These are phyloP conservation scores for Drosophila suzukii DNA, from an alignment of 1,140 invertebrate species.

Conservation along the genomic window DNA sequence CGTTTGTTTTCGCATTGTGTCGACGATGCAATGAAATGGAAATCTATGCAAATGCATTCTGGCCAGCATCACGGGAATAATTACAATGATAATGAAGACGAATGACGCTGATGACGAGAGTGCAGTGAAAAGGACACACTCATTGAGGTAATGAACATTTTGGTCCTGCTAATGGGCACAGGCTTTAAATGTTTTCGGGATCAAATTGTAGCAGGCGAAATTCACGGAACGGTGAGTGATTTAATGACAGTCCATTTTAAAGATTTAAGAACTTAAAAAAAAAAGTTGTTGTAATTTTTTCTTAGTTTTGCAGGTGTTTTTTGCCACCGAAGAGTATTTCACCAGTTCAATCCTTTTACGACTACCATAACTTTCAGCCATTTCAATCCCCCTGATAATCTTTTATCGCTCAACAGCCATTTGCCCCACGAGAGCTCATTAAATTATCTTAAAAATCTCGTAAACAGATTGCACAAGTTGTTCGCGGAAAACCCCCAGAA, in stretches of 20 bases:
- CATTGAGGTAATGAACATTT: slow-evolving; percentile 18
- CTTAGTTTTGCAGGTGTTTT: too few relatives aligned
- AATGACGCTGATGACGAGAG: slow-evolving; percentile 14
- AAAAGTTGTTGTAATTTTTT: too few relatives aligned
- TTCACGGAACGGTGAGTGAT: neutral
- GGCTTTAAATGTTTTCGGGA: slow-evolving; percentile 3
- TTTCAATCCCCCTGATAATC: slow-evolving; percentile 9
- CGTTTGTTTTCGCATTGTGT: slow-evolving; percentile 51
- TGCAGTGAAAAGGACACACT: slow-evolving; percentile 9
- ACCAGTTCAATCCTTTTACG: slow-evolving; percentile 10
- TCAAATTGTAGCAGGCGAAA: too few relatives aligned
- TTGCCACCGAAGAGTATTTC: neutral
- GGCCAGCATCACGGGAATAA: slow-evolving; percentile 41
- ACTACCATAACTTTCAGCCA: slow-evolving; percentile 10
- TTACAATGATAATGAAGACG: slow-evolving; percentile 51
- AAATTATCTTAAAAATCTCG: slow-evolving; percentile 33
- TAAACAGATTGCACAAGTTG: slow-evolving; percentile 25
- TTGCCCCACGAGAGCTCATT: slow-evolving; percentile 17
- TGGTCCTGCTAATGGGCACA: slow-evolving; percentile 10
- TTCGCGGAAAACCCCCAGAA: neutral
- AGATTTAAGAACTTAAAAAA: too few relatives aligned
- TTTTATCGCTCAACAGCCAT: slow-evolving; percentile 8
- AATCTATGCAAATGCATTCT: slow-evolving; percentile 65
- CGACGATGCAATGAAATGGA: slow-evolving; percentile 49
- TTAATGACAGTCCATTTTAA: neutral